Evolutionary conservation across 2,113 vertebrate species (phyloP).

Genomic region (Takifugu flavidus): DNA sequence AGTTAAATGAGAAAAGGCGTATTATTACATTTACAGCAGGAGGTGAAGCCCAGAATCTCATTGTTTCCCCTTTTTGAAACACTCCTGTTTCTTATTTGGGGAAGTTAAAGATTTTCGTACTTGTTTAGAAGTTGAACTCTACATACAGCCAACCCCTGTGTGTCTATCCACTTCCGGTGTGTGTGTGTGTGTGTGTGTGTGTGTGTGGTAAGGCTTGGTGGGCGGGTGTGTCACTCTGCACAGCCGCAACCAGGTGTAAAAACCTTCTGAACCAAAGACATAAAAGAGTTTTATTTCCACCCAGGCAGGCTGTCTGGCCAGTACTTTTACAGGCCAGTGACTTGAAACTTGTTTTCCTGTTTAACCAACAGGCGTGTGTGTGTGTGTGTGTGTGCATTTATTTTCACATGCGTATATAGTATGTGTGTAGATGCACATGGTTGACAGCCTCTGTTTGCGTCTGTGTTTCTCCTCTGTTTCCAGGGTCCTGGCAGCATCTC

Average conservation of each 20-base stretch:
- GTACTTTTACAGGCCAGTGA: conserved; percentile 58
- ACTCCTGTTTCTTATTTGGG: conserved; percentile 44
- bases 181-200: conserved; percentile 18
- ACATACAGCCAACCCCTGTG: conserved; percentile 37
- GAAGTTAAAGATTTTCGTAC: conserved; percentile 51
- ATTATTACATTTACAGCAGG: too few species aligned
- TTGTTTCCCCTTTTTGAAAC: conserved; percentile 36
- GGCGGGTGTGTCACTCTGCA: conserved; percentile 53
- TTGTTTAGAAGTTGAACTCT: conserved; percentile 51
- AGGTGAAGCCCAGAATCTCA: conserved; percentile 6
- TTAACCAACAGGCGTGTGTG: conserved; percentile 60
- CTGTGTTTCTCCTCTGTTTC: conserved; percentile 69
- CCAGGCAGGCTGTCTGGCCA: conserved; percentile 46
- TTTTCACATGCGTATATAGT: conserved; percentile 27
- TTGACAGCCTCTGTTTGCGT: conserved; percentile 63
- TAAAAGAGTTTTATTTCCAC: conserved; percentile 63
- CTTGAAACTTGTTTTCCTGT: conserved; percentile 57
- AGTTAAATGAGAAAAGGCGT: too few species aligned
- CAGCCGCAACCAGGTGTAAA: conserved; percentile 73
- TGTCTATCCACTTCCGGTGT: conserved; percentile 50
- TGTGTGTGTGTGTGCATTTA: conserved; percentile 22
- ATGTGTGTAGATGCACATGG: conserved; percentile 45
- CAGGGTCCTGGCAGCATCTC: conserved; percentile 65
- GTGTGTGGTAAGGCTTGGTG: conserved; percentile 47
- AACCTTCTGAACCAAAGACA: conserved; percentile 63